Percentiles rank a stretch among this genome's conserved stretches.
Conservation (phyloP, 1,140 invertebrate genomes). For the Arion vulgaris region DNA sequence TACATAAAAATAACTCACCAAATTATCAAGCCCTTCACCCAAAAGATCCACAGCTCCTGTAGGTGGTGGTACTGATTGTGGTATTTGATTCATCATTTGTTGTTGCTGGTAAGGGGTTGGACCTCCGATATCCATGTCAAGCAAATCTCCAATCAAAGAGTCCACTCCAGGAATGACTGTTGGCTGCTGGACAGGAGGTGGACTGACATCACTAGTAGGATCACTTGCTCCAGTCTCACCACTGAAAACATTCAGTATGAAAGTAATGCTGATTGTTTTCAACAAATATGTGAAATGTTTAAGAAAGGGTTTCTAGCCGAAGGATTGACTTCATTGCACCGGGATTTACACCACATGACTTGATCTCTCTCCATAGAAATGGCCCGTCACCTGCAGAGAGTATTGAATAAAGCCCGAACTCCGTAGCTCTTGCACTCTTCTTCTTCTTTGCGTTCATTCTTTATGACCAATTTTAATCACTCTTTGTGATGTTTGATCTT, state of each 20-base stretch:
- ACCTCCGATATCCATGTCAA: constrained; percentile 93
- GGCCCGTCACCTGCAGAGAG: too few species aligned
- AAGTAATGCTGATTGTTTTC: background rate
- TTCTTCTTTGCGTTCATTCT: too few species aligned
- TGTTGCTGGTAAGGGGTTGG: constrained; percentile 65
- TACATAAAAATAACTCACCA: constrained; percentile 75
- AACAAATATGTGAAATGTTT: too few species aligned
- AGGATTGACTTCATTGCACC: too few species aligned
- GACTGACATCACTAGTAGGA: constrained; percentile 27
- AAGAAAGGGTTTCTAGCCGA: too few species aligned
- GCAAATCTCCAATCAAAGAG: constrained; percentile 94
- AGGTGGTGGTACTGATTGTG: constrained; percentile 63
- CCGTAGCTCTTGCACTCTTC: too few species aligned
- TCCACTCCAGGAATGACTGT: constrained; percentile 93
- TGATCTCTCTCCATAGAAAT: too few species aligned
- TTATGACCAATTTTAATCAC: too few species aligned
- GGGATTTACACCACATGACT: too few species aligned
- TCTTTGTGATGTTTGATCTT: too few species aligned
- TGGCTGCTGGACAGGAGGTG: constrained; percentile 70
- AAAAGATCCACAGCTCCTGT: constrained; percentile 78
- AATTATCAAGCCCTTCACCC: constrained; percentile 85
- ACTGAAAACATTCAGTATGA: constrained; percentile 37
- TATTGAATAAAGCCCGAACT: too few species aligned
- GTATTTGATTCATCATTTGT: constrained; percentile 66
- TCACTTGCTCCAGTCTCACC: constrained; percentile 37